phyloP scores from a whole-genome alignment of 2,113 vertebrate species.

The Lepidothrix coronata region DNA sequence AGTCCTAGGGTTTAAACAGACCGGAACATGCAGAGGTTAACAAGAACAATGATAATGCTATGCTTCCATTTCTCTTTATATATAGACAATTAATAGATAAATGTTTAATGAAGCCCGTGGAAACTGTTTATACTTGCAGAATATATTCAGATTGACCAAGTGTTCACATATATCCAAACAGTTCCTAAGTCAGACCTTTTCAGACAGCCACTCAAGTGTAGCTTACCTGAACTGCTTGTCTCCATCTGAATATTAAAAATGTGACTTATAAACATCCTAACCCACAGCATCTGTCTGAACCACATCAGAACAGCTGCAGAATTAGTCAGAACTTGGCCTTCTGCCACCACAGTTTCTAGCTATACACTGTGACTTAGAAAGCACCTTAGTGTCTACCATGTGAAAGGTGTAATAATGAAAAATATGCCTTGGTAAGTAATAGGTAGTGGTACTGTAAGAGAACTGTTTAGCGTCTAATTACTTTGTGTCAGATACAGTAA shows the following conservation, averaged over 20 bases:
- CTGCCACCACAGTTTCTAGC: constrained; percentile 36
- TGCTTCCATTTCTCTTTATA: neutral
- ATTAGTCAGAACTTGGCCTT: constrained; percentile 51
- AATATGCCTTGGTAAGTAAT: neutral
- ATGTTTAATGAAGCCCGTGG: constrained; percentile 20
- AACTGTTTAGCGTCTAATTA: constrained; percentile 55
- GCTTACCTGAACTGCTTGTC: constrained; percentile 1
- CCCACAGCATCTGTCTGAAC: constrained; percentile 54
- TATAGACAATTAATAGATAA: constrained; percentile 8
- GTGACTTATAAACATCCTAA: constrained; percentile 42
- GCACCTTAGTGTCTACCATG: neutral
- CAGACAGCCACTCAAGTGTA: neutral
- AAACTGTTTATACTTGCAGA: constrained; percentile 30
- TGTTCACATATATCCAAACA: constrained; percentile 39
- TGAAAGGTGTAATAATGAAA: constrained; percentile 6
- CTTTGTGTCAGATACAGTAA: constrained; percentile 28
- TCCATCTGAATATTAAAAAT: constrained; percentile 60
- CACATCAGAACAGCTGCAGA: constrained; percentile 60
- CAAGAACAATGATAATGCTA: neutral
- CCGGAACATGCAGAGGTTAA: neutral
- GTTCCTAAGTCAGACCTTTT: constrained; percentile 33
- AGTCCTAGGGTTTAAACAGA: neutral
- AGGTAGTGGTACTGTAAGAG: neutral
- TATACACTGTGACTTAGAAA: neutral
- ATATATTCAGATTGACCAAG: constrained; percentile 18